Base-by-base conservation (phyloP, 2,113 vertebrate species). In the Falcunculus frontatus region DNA sequence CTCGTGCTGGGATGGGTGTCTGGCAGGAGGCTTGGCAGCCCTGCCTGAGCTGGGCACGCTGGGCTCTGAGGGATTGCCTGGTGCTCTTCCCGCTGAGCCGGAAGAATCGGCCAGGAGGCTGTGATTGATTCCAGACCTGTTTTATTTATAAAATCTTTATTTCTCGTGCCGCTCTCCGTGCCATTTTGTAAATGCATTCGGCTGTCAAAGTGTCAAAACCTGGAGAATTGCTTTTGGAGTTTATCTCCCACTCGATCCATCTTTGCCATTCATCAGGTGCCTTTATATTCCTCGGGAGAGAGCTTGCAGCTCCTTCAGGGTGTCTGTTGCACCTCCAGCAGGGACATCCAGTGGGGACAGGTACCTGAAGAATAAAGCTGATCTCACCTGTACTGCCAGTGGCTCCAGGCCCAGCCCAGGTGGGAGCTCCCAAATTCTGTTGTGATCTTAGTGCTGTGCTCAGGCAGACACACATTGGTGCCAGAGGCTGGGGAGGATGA, bases 191-290 rank as follows among this genome's bases (percentile, higher is more conserved):
- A 90, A 49, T 4, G 4, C 26, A 4, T 87, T 93, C 20, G 1
- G 46, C 78, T 96, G 84, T 96, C 96, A 95, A 91, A 64, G 65
- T 94, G 93, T 96, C 94, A 93, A 79, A 90, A 90, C 20, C 41
- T 69, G 62, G 87, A 79, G 70, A 74, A 83, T 87, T 87, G 72
- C 81, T 94, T 73, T 41, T 50, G 82, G 91, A 90, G 84, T 85
- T 95, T 91, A 69, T 96, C 87, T 94, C 30, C 55, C 70, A 30
- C 37, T 39, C 74, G 70, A 65, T 96, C 81, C 84, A 59, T 96
- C 84, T 91, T 55, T 44, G 29, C 78, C 67, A 5, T 63, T 83
- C 94, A 57, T 73, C 78, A 76, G 74, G 70, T 46, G 8, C 62
- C 41, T 49, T 60, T 47, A 2, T 37, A 41, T 72, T 69, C 17